A percentile compares a stretch with the other conserved stretches of the same genome.
Conservation (phyloP, 2,797 vertebrate species). For the Typhlichthys eigenmanni region DNA sequence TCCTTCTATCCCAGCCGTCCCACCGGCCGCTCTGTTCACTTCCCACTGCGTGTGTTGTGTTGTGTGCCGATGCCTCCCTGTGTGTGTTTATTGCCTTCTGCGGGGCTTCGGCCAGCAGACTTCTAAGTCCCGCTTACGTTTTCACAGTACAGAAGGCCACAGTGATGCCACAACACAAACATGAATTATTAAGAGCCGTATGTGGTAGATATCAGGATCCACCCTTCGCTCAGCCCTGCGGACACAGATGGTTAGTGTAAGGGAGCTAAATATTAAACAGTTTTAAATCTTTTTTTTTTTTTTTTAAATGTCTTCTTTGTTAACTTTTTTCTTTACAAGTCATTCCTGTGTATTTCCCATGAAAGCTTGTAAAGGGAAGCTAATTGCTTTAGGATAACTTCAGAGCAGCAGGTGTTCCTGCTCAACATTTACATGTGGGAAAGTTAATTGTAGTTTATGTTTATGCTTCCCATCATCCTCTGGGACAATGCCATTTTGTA, state of each 20-base stretch:
- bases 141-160: slow-evolving; percentile 61
- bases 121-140: slow-evolving; percentile 66
- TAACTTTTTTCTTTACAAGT: neutral
- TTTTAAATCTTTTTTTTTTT: neutral
- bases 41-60: no score
- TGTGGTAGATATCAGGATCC: slow-evolving; percentile 67
- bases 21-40: slow-evolving; percentile 36
- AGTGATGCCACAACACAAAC: slow-evolving; percentile 57
- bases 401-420: slow-evolving; percentile 15
- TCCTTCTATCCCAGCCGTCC: no score
- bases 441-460: neutral
- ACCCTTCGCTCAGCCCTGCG: slow-evolving; percentile 52
- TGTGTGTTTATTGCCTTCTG: neutral
- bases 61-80: neutral
- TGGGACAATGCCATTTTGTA: slow-evolving; percentile 15
- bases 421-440: neutral
- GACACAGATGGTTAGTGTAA: slow-evolving; percentile 71
- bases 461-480: slow-evolving; percentile 8
- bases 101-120: slow-evolving; percentile 45
- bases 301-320: slow-evolving; percentile 8
- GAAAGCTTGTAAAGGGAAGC: slow-evolving; percentile 18
- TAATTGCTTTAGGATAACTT: slow-evolving; percentile 23
- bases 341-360: slow-evolving; percentile 26
- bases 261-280: slow-evolving; percentile 70
- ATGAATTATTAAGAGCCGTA: slow-evolving; percentile 77